Conservation (phyloP, 2,888 invertebrate genomes). For the Oscheius sp. region DNA sequence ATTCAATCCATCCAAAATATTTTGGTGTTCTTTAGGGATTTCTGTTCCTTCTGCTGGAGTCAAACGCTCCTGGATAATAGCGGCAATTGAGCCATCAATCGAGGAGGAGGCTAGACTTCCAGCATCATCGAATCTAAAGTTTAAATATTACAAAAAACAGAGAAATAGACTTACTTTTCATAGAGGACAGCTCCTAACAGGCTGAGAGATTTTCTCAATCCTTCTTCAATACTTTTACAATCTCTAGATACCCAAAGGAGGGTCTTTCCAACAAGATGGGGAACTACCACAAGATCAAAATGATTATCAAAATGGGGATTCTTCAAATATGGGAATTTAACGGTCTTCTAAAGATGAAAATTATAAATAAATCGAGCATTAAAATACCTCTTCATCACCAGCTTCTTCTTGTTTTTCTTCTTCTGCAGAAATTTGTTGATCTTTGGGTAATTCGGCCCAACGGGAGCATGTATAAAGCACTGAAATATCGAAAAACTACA, state of each 20-base stretch:
- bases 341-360: constrained; percentile 74
- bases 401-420: constrained; percentile 67
- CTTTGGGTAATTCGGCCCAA: constrained; percentile 59
- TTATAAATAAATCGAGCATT: not conserved
- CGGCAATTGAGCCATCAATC: constrained; percentile 26
- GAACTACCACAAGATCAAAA: constrained; percentile 82
- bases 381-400: constrained; percentile 53
- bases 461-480: constrained; percentile 43
- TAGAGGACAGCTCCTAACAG: constrained; percentile 43
- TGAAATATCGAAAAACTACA: not conserved
- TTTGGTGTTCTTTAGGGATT: constrained; percentile 23
- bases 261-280: constrained; percentile 84
- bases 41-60: constrained; percentile 36
- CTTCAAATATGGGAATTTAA: constrained; percentile 82
- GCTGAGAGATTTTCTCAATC: constrained; percentile 30
- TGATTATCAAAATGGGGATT: constrained; percentile 89
- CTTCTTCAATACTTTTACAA: constrained; percentile 28
- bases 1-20: constrained; percentile 33
- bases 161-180: constrained; percentile 26
- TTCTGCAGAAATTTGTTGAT: constrained; percentile 47
- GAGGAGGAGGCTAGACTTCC: constrained; percentile 9
- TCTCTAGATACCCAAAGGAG: constrained; percentile 72
- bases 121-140: constrained; percentile 23
- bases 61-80: constrained; percentile 29
- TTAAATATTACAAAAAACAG: not conserved